Evolutionary conservation across 2,888 invertebrate genomes (phyloP).

Genomic region (Apodemia zela): DNA sequence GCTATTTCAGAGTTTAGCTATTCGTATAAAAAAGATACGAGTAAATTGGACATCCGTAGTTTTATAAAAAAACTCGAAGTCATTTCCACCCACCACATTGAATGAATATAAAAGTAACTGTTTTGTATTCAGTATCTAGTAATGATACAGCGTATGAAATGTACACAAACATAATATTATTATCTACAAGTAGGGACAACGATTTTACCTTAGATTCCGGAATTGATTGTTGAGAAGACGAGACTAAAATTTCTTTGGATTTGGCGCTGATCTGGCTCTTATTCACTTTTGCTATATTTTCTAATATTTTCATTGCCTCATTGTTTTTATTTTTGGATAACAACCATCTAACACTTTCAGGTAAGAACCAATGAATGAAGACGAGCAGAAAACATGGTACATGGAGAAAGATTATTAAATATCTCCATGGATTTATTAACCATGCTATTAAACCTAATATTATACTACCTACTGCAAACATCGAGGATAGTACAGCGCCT

Average conservation of each 20-base stretch:
- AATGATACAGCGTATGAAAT: no score
- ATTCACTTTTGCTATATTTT: slow-evolving; percentile 83
- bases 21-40: background rate
- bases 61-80: no score
- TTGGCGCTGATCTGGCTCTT: slow-evolving; percentile 75
- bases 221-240: background rate
- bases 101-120: no score
- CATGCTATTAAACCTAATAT: slow-evolving; percentile 3
- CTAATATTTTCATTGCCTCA: slow-evolving; percentile 81
- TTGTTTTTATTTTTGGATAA: slow-evolving; percentile 82
- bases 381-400: slow-evolving; percentile 84
- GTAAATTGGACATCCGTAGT: no score
- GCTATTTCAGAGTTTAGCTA: no score
- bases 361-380: slow-evolving; percentile 81
- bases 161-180: no score
- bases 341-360: slow-evolving; percentile 88
- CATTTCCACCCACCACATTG: no score
- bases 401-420: slow-evolving; percentile 61
- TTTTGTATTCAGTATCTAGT: no score
- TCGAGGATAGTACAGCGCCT: background rate
- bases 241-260: slow-evolving; percentile 55
- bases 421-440: slow-evolving; percentile 9
- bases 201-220: background rate
- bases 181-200: no score
- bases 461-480: slow-evolving; percentile 7